A percentile compares a stretch with the other conserved stretches of the same genome.
phyloP scores from a whole-genome alignment of 2,888 invertebrate species.

The Mythimna vitellina region DNA sequence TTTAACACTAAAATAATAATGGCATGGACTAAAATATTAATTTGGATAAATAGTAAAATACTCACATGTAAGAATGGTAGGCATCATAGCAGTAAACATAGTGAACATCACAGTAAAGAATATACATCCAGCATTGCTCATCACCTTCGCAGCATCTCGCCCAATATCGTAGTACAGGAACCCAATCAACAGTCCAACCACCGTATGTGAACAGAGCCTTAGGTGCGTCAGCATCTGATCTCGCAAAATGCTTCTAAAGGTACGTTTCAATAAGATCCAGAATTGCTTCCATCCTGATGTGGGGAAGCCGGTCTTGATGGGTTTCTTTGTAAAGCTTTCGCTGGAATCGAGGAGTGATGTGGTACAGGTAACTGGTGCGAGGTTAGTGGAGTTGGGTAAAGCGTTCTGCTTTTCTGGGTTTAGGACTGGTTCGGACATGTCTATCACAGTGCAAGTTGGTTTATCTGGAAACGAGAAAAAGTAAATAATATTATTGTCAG shows the following conservation, averaged over 20 bases:
- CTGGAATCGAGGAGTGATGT: conserved; percentile 93
- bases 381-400: conserved; percentile 80
- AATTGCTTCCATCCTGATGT: conserved; percentile 96
- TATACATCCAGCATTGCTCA: conserved; percentile 98
- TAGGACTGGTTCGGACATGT: conserved; percentile 86
- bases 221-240: conserved; percentile 97
- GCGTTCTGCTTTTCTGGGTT: conserved; percentile 81
- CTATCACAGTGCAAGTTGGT: conserved; percentile 88
- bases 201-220: conserved; percentile 95
- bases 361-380: conserved; percentile 92
- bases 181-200: conserved; percentile 97
- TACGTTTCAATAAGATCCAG: conserved; percentile 96
- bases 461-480: conserved; percentile 78
- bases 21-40: not conserved
- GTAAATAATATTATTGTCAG: not conserved
- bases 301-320: conserved; percentile 93
- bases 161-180: conserved; percentile 98
- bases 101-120: conserved; percentile 99
- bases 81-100: conserved; percentile 99
- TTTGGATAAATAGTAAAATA: conserved; percentile 62
- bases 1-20: no score
- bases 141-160: conserved; percentile 97
- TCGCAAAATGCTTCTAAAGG: conserved; percentile 95
- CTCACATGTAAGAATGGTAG: conserved; percentile 99
- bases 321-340: conserved; percentile 93